Base-by-base conservation (phyloP, 2,797 vertebrate species). In the Eutrigla gurnardus region DNA sequence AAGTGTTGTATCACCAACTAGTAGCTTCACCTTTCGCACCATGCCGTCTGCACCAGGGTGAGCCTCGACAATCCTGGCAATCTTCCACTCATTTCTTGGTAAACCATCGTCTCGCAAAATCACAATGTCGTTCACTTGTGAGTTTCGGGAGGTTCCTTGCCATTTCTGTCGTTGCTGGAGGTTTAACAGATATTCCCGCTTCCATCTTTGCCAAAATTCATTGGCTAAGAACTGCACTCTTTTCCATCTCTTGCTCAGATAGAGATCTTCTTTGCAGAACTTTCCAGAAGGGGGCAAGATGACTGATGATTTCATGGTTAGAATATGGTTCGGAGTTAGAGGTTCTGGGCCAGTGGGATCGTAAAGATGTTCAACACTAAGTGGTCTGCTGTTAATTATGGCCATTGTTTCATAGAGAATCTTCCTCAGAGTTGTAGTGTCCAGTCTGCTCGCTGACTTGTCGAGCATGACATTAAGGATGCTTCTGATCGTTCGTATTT, bases 151-250 rank as follows among this genome's bases (percentile, higher is more conserved):
- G 17, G 3, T 3, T 36, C 11, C 64, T 12, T 68, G 64, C 58
- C 59, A 76, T 25, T 76, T 81, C 5, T 76, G 68, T 9, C 39
- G 0, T 14, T 64, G 58, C 40, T 79, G 65, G 3, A 69, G 37
- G 10, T 64, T 79, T 18, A 58, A 9, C 52, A 71, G 39, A 4
- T 80, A 71, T 71, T 75, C 57, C 0, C 12, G 0, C 1, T 43
- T 75, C 78, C 72, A 61, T 43, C 64, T 55, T 52, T 67, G 37
- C 45, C 62, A 81, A 3, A 76, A 81, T 13, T 64, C 15, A 17
- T 76, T 62, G 1, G 43, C 49, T 13, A 79, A 4, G 18, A 65
- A 70, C 43, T 81, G 73, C 3, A 61, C 54, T 32, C 18, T 62
- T 52, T 25, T 25, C 25, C 25, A 25, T 25, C 25, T 25, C 25